Base-by-base conservation (phyloP, 2,888 invertebrate genomes). In the Xestia xanthographa region DNA sequence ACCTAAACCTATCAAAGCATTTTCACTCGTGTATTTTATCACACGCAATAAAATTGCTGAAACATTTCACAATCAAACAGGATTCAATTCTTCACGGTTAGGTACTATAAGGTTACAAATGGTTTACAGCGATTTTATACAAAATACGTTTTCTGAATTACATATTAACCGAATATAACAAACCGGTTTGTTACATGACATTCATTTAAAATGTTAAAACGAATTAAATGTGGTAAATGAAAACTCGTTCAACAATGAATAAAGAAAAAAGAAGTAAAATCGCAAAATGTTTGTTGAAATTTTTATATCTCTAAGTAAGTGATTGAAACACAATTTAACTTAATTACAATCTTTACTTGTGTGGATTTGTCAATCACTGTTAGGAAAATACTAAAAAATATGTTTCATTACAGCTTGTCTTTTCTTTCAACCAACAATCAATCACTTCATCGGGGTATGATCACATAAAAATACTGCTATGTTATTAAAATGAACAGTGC, bases 391-490 rank as follows among this genome's bases (percentile, higher is more conserved):
- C 17, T 63, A 14, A 38, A 14, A n/a, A 9, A 0, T 14, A 20
- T 62, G 3, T 72, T 6, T 72, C 0, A 41, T 87, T 86, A 73
- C 79, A 86, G 88, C 71, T 66, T 71, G 63, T n/a, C 11, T 72
- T 63, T 68, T 71, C 41, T 70, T 83, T 34, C 73, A 72, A 45
- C 69, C 75, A 20, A 71, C 84, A 67, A 58, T 66, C 62, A 76
- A 77, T 41, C 87, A 87, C 38, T 86, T 43, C 14, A 65, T 78
- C 8, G 74, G 70, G 85, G 85, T 85, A 85, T 60, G 74, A 53
- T 43, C 12, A 45, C 26, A 17, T 41, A 22, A 48, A 22, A 48
- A 29, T 26, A 41, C 5, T 34, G 22, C 41, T 12, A 5, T 43
- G 0, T 17, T 3, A 38, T 45, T 14, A 34, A 71, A 50, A 14